Conservation (phyloP, 2,113 vertebrate species). For the Lonchura striata region DNA sequence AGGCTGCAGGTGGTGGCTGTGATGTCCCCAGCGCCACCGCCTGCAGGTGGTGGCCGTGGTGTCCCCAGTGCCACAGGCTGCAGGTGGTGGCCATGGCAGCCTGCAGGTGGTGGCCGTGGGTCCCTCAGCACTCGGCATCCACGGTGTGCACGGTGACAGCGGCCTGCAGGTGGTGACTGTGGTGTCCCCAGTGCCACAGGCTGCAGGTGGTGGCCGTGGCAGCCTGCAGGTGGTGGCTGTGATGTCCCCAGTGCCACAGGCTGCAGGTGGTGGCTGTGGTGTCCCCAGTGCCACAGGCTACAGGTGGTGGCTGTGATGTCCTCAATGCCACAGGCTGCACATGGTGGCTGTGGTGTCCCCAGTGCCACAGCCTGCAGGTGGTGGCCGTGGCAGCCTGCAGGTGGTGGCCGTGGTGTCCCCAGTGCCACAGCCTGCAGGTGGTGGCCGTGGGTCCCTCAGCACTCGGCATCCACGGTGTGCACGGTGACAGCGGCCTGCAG, state of each 20-base stretch:
- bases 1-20: neutral
- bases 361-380: neutral
- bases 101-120: too few relatives aligned
- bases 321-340: neutral
- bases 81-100: too few relatives aligned
- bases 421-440: neutral
- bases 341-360: neutral
- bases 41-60: neutral
- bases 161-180: neutral
- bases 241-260: neutral
- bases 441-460: slow-evolving; percentile 71
- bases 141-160: neutral
- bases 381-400: neutral
- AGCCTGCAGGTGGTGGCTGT: neutral
- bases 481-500: slow-evolving; percentile 95
- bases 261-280: neutral
- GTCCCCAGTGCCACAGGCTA: too few relatives aligned
- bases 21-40: neutral
- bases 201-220: neutral
- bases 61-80: too few relatives aligned
- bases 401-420: too few relatives aligned
- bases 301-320: neutral
- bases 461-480: slow-evolving; percentile 94
- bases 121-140: neutral
- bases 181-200: accelerated